phyloP scores from a whole-genome alignment of 2,888 invertebrate genomes.

The Lottia scabra region DNA sequence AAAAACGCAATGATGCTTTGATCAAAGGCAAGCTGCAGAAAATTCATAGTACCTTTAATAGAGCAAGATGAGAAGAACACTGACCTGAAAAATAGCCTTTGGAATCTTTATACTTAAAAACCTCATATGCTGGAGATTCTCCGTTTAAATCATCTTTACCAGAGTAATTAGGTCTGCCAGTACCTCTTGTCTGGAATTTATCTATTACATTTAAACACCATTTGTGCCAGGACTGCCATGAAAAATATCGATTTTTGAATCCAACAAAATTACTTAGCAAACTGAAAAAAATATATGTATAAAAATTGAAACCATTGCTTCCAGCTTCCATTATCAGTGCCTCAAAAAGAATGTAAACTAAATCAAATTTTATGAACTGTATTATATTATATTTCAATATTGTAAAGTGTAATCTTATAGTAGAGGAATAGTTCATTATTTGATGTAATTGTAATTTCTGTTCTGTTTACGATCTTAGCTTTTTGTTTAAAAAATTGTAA shows the following conservation, averaged over 20 bases:
- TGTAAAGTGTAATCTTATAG: too few relatives aligned
- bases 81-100: conserved; percentile 68
- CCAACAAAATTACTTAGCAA: conserved; percentile 50
- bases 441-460: too few relatives aligned
- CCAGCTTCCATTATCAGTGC: too few relatives aligned
- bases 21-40: neutral
- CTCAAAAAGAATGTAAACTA: too few relatives aligned
- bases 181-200: conserved; percentile 19
- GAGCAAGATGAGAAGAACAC: conserved; percentile 9
- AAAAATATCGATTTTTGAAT: conserved; percentile 58
- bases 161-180: conserved; percentile 15
- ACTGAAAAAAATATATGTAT: conserved; percentile 38
- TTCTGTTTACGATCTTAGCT: too few relatives aligned
- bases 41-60: neutral
- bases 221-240: conserved; percentile 61
- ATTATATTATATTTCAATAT: too few relatives aligned
- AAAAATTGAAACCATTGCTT: too few relatives aligned
- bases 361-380: too few relatives aligned
- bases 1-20: too few relatives aligned
- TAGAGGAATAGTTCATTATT: too few relatives aligned
- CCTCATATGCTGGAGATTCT: conserved; percentile 70
- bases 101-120: conserved; percentile 65
- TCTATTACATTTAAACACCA: conserved; percentile 57
- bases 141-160: conserved; percentile 54
- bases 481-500: too few relatives aligned